Evolutionary conservation across 2,888 invertebrate species (phyloP).

Genomic region (Heteromurus nitidus): DNA sequence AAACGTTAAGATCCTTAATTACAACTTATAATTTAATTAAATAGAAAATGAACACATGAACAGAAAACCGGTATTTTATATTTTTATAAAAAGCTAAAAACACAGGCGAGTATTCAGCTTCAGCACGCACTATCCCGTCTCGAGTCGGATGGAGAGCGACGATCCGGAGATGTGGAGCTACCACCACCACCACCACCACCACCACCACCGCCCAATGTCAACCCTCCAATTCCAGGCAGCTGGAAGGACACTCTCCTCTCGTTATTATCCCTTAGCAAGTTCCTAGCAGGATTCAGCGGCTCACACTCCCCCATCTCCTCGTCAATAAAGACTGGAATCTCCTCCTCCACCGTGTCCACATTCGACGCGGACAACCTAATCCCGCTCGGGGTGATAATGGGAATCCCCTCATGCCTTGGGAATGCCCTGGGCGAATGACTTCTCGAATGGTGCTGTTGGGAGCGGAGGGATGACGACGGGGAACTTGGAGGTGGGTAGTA

Average conservation of each 20-base stretch:
- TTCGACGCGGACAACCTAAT: constrained; percentile 24
- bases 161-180: constrained; percentile 28
- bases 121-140: background rate
- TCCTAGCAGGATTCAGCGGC: background rate
- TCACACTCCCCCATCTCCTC: background rate
- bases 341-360: background rate
- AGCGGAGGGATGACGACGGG: constrained; percentile 26
- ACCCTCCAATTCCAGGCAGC: constrained; percentile 33
- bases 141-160: constrained; percentile 15
- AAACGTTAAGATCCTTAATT: no score
- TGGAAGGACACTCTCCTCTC: constrained; percentile 48
- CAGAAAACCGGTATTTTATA: background rate
- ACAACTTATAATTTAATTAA: no score
- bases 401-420: constrained; percentile 3
- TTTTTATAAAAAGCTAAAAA: no score
- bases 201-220: background rate
- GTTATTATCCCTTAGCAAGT: background rate
- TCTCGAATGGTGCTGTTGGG: constrained; percentile 36
- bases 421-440: constrained; percentile 44
- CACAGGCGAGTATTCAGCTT: no score
- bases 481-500: background rate
- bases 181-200: no score
- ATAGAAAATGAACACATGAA: constrained; percentile 3
- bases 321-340: background rate
- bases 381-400: background rate